A percentile compares a stretch with the other conserved stretches of the same genome.
Evolutionary conservation across 2,797 vertebrate species (phyloP).

Genomic region (Mus minutoides): DNA sequence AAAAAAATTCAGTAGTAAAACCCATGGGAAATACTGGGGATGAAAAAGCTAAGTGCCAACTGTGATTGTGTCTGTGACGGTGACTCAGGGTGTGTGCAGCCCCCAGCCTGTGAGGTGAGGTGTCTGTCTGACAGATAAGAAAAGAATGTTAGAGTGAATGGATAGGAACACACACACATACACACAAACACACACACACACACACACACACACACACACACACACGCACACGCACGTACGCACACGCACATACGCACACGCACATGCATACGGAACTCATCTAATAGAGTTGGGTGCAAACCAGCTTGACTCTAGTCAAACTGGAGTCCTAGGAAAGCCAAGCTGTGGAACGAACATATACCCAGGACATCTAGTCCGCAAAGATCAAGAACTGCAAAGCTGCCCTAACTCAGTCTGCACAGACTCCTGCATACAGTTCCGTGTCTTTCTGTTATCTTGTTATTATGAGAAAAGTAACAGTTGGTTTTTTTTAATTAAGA

Average conservation of each 20-base stretch:
- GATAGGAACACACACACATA: neutral
- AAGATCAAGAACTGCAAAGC: neutral
- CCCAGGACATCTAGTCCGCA: neutral
- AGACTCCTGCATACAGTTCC: neutral
- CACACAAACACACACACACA: too few relatives aligned
- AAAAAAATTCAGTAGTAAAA: neutral
- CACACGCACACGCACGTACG: too few relatives aligned
- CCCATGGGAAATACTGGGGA: neutral
- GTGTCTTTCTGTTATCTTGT: neutral
- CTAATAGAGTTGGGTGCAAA: neutral
- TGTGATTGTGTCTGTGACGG: neutral
- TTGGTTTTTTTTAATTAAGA: conserved; percentile 6
- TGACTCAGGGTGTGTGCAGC: neutral
- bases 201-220: too few relatives aligned
- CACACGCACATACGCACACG: too few relatives aligned
- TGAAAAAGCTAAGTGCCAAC: neutral
- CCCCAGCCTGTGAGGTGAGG: neutral
- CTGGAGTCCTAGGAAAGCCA: neutral
- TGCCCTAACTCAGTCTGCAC: neutral
- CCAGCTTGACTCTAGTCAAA: neutral
- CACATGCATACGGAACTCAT: neutral
- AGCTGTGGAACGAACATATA: neutral
- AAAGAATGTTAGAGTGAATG: neutral
- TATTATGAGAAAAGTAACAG: neutral
- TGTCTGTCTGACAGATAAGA: neutral